These are phyloP conservation scores for Charadrius vociferus DNA, from an alignment of 2,113 vertebrate genomes.

Conservation along the genomic window DNA sequence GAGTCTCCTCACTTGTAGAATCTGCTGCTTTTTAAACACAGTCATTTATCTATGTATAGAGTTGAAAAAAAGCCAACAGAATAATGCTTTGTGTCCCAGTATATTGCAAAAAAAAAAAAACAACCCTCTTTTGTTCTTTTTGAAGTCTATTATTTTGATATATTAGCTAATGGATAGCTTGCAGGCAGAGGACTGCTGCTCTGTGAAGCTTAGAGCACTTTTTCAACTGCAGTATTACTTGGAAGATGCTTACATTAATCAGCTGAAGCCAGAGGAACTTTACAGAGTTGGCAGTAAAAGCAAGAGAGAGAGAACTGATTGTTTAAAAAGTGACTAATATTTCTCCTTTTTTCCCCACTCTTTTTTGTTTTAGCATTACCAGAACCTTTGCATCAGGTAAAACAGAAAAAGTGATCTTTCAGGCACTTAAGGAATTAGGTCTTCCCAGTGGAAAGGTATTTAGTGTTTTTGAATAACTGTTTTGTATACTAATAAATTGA, in stretches of 20 bases:
- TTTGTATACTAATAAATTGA: neutral
- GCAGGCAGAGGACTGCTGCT: neutral
- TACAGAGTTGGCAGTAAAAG: neutral
- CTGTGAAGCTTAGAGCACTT: neutral
- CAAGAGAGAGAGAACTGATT: neutral
- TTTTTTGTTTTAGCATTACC: slow-evolving; percentile 84
- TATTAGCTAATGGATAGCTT: neutral
- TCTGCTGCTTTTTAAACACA: neutral
- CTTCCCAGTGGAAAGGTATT: slow-evolving; percentile 98
- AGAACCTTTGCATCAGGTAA: slow-evolving; percentile 98
- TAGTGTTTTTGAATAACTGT: neutral
- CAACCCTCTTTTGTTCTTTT: neutral
- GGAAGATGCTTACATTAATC: neutral
- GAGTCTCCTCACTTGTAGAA: neutral
- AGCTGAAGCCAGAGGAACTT: neutral
- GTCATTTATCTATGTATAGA: neutral
- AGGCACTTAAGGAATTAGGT: slow-evolving; percentile 96
- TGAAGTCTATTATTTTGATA: neutral
- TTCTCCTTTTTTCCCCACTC: neutral
- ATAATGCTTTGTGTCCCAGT: neutral
- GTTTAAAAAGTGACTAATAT: slow-evolving; percentile 27
- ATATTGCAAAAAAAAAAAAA: neutral
- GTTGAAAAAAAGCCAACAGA: neutral
- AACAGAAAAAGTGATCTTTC: slow-evolving; percentile 99
- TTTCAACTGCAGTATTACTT: neutral